phyloP scores from a whole-genome alignment of 2,113 vertebrate genomes.

The Sinocyclocheilus grahami region DNA sequence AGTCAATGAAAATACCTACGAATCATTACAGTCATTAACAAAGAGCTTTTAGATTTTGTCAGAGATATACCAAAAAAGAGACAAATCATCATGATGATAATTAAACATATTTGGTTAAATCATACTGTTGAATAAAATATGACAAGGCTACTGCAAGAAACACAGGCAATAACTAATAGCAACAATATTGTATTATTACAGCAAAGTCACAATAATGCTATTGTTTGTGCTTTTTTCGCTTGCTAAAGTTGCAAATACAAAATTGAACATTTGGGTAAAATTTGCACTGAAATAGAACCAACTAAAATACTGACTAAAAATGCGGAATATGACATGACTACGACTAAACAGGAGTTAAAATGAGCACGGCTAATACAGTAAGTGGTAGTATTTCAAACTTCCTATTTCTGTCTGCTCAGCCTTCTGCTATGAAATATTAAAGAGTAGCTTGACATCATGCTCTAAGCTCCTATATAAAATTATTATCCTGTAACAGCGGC shows the following conservation, averaged over 20 bases:
- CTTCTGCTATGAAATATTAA: background rate
- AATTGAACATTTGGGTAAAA: no score
- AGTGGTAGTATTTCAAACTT: background rate
- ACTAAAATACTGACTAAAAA: no score
- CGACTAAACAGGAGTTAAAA: background rate
- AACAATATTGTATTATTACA: no score
- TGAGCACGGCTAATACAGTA: background rate
- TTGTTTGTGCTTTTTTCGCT: no score
- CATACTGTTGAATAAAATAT: background rate
- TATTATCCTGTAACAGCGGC: conserved; percentile 1
- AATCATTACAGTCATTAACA: background rate
- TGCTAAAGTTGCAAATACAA: no score
- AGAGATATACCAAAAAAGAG: background rate
- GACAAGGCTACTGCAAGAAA: background rate
- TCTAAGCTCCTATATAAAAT: conserved; percentile 32
- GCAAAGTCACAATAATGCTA: no score
- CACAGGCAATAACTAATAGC: no score
- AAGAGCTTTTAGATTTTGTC: background rate
- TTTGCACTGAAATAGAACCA: no score
- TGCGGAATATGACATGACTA: background rate
- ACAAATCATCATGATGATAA: background rate
- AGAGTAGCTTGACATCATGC: background rate
- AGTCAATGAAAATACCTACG: background rate
- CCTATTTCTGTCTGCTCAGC: background rate
- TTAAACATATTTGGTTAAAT: background rate